These are phyloP conservation scores for Microtus ochrogaster DNA, from an alignment of 2,113 vertebrate species.

Conservation along the genomic window DNA sequence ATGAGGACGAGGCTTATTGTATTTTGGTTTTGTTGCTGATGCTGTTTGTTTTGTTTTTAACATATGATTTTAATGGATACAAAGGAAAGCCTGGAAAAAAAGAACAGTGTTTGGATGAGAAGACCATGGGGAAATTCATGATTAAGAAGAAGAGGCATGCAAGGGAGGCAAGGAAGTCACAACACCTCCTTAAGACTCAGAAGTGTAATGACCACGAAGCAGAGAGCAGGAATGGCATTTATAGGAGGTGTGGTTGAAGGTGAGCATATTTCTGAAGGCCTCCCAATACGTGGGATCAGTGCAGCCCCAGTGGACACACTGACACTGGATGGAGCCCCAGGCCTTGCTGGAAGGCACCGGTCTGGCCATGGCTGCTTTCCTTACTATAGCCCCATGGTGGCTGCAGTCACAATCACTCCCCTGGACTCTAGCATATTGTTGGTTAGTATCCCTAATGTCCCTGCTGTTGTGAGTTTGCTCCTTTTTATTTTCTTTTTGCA, in stretches of 20 bases:
- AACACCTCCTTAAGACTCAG: not conserved
- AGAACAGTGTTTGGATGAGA: not conserved
- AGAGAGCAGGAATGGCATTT: too few species aligned
- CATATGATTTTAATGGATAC: not conserved
- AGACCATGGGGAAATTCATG: rapidly evolving
- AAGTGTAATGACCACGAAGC: rapidly evolving
- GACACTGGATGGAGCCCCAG: not conserved
- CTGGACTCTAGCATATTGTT: not conserved
- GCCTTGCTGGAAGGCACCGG: not conserved
- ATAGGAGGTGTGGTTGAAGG: not conserved
- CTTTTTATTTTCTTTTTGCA: conserved; percentile 50
- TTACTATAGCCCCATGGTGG: rapidly evolving
- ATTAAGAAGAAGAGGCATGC: not conserved
- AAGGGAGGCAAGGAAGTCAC: not conserved
- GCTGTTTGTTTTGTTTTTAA: not conserved
- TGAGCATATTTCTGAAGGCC: too few species aligned
- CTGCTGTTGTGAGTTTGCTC: conserved; percentile 20
- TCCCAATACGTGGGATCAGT: not conserved
- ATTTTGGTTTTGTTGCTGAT: not conserved
- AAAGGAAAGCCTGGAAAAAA: not conserved
- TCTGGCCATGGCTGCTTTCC: not conserved
- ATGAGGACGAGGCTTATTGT: not conserved
- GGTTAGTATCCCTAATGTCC: conserved; percentile 26
- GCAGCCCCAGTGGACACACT: not conserved
- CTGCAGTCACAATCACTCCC: not conserved